Evolutionary conservation across 2,797 vertebrate genomes (phyloP).

Genomic region (Oryzias dopingdopingensis): DNA sequence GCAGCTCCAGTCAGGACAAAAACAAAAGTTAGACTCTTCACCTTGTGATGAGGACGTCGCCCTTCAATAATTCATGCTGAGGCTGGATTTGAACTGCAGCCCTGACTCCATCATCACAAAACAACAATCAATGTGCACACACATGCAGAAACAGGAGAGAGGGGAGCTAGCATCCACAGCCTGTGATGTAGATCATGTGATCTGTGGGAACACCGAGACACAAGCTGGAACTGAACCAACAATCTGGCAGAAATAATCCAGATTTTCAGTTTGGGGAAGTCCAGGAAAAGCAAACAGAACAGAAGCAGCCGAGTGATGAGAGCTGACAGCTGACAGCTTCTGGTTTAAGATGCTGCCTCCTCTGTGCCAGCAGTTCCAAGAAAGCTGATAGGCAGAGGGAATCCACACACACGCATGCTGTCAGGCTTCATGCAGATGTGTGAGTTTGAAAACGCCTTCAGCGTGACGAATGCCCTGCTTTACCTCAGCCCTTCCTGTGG

Average conservation of each 20-base stretch:
- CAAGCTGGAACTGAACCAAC: constrained; percentile 48
- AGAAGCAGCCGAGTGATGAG: not conserved
- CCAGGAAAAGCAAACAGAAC: not conserved
- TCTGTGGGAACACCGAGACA: constrained; percentile 25
- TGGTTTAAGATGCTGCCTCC: constrained; percentile 7
- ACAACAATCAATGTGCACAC: constrained; percentile 12
- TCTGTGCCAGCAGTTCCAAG: constrained; percentile 19
- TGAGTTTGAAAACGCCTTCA: not conserved
- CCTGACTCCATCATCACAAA: constrained; percentile 7
- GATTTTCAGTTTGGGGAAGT: constrained; percentile 1
- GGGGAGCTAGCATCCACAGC: constrained; percentile 21
- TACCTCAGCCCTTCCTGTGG: constrained; percentile 72
- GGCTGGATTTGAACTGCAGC: constrained; percentile 14
- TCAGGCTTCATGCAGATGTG: constrained; percentile 45
- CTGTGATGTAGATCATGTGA: constrained; percentile 52
- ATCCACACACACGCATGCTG: constrained; percentile 18
- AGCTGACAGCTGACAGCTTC: constrained; percentile 4
- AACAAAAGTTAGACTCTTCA: not conserved
- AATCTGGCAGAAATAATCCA: constrained; percentile 14
- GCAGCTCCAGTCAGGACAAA: not conserved
- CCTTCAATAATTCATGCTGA: constrained; percentile 20
- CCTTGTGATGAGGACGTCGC: not conserved
- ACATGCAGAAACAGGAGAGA: constrained; percentile 3
- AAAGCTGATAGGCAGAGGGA: constrained; percentile 13
- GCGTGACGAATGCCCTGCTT: constrained; percentile 21